A percentile compares a stretch with the other conserved stretches of the same genome.
Conservation (phyloP, 1,140 invertebrate species). For the Heterodera schachtii region DNA sequence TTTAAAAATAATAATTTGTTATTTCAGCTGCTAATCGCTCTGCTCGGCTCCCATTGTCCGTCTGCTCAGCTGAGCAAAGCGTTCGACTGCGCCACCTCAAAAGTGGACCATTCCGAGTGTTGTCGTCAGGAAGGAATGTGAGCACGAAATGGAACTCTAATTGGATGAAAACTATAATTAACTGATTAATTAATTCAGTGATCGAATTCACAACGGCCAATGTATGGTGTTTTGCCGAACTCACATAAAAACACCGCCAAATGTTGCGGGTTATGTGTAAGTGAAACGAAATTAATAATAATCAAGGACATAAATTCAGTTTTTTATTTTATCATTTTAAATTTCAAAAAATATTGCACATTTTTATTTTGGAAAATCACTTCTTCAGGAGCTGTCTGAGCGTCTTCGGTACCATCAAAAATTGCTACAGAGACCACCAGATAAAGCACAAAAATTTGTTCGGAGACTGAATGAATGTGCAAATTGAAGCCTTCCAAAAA, state of each 20-base stretch:
- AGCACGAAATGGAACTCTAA: neutral
- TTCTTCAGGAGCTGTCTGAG: slow-evolving; percentile 29
- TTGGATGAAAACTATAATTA: neutral
- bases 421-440: slow-evolving; percentile 48
- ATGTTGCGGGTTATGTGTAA: slow-evolving; percentile 45
- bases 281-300: neutral
- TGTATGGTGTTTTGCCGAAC: slow-evolving; percentile 55
- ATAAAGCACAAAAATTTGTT: slow-evolving; percentile 50
- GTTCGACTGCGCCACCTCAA: slow-evolving; percentile 51
- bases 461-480: slow-evolving; percentile 34
- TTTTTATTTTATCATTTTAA: neutral
- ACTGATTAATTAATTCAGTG: slow-evolving; percentile 10
- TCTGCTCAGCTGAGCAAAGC: slow-evolving; percentile 50
- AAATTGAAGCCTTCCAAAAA: neutral
- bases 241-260: slow-evolving; percentile 51
- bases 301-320: too few relatives aligned
- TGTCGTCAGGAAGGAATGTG: slow-evolving; percentile 34
- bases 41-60: slow-evolving; percentile 49
- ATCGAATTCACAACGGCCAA: slow-evolving; percentile 46
- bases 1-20: slow-evolving; percentile 21
- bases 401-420: slow-evolving; percentile 53
- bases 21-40: slow-evolving; percentile 46
- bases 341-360: neutral
- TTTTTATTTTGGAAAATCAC: neutral
- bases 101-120: slow-evolving; percentile 52